Evolutionary conservation across 2,888 invertebrate genomes (phyloP).

Genomic region (Monoplex corrugatus): DNA sequence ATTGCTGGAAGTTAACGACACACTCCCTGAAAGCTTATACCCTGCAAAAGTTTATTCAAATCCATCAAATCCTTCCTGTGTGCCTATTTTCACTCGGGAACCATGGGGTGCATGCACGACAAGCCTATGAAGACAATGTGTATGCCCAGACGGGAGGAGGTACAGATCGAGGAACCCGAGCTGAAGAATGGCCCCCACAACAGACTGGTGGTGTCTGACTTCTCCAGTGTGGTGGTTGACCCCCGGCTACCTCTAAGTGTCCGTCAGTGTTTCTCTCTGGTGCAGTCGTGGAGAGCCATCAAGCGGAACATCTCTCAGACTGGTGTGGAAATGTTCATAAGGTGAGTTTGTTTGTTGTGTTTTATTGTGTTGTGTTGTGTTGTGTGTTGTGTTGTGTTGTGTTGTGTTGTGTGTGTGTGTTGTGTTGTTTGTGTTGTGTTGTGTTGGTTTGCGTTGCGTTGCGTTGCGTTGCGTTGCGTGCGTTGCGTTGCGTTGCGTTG

Average conservation of each 20-base stretch:
- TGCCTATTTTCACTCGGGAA: too few species aligned
- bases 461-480: too few species aligned
- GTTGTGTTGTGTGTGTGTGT: background rate
- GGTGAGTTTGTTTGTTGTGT: conserved; percentile 85
- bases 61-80: too few species aligned
- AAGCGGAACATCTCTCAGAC: conserved; percentile 93
- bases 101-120: conserved; percentile 3
- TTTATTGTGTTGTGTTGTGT: background rate
- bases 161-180: background rate
- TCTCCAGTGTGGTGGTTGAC: conserved; percentile 82
- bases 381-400: too few species aligned
- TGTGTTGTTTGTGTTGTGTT: too few species aligned
- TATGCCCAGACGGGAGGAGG: conserved; percentile 7
- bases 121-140: background rate
- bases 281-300: conserved; percentile 95
- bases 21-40: too few species aligned
- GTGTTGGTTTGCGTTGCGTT: background rate
- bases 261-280: conserved; percentile 92
- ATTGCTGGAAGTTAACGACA: too few species aligned
- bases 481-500: too few species aligned
- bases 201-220: background rate
- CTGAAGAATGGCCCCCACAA: conserved; percentile 13
- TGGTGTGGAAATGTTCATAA: conserved; percentile 94
- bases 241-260: conserved; percentile 91
- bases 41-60: too few species aligned